Conservation (phyloP, 2,888 invertebrate genomes). For the Trichogramma evanescens region DNA sequence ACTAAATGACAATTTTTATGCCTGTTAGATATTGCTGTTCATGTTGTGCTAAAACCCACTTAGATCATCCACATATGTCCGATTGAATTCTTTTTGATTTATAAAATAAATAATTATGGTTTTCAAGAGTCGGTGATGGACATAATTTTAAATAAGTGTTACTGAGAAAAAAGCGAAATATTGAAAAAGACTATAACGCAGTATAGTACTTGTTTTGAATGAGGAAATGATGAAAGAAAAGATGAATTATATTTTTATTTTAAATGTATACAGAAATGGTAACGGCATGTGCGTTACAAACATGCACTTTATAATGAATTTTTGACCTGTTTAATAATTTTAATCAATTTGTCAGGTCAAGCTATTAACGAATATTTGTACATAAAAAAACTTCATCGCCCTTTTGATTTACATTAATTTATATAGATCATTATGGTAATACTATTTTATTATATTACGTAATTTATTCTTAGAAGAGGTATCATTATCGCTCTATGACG, state of each 20-base stretch:
- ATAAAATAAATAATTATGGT: constrained; percentile 8
- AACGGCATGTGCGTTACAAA: not conserved
- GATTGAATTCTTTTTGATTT: not conserved
- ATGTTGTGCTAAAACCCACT: not conserved
- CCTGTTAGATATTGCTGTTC: constrained; percentile 1
- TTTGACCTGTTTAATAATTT: constrained; percentile 1
- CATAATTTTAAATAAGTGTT: constrained; percentile 9
- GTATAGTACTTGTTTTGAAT: constrained; percentile 10
- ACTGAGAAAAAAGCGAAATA: not conserved
- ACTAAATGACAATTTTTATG: constrained; percentile 6
- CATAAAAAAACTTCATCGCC: constrained; percentile 10
- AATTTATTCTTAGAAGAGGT: not conserved
- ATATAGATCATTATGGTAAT: not conserved
- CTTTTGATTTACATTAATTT: constrained; percentile 11
- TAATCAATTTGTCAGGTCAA: constrained; percentile 4
- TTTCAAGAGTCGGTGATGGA: constrained; percentile 15
- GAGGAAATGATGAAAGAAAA: constrained; percentile 12
- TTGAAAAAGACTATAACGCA: constrained; percentile 9
- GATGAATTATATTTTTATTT: not conserved
- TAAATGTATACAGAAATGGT: not conserved
- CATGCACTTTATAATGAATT: constrained; percentile 4
- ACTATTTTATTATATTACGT: not conserved
- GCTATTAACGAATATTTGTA: constrained; percentile 10
- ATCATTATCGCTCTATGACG: constrained; percentile 5
- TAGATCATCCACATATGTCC: too few relatives aligned